phyloP scores from a whole-genome alignment of 2,113 vertebrate species.

The Orycteropus afer region DNA sequence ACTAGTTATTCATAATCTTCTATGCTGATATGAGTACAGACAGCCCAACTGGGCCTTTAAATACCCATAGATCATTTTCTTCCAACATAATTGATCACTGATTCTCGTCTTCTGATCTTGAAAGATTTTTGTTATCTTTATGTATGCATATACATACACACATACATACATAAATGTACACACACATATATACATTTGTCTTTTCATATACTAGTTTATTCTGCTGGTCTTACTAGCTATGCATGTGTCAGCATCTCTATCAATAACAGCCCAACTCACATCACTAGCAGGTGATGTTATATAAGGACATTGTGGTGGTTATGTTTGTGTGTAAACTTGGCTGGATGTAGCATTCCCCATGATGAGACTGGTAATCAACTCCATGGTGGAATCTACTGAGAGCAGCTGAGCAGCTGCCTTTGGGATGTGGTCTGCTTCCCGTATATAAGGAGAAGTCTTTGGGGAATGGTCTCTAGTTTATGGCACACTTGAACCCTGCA shows the following conservation, averaged over 20 bases:
- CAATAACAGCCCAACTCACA: neutral
- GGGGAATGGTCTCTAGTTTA: too few species aligned
- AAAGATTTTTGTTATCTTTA: neutral
- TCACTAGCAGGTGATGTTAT: neutral
- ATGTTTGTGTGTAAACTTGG: too few species aligned
- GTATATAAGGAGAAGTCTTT: too few species aligned
- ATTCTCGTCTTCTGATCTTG: slow-evolving; percentile 2
- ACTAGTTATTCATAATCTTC: slow-evolving; percentile 14
- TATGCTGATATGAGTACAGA: neutral
- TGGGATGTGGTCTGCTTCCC: too few species aligned
- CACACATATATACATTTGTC: neutral
- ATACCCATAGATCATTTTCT: neutral
- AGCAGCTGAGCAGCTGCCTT: too few species aligned
- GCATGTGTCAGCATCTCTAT: neutral
- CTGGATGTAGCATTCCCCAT: too few species aligned
- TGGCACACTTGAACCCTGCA: too few species aligned
- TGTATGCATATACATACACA: neutral
- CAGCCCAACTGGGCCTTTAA: neutral
- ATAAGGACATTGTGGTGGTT: neutral
- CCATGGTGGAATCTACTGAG: too few species aligned
- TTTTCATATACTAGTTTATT: slow-evolving; percentile 13
- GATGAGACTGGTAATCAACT: too few species aligned
- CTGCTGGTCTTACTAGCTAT: neutral
- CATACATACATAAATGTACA: neutral
- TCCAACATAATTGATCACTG: slow-evolving; percentile 24